Base-by-base conservation (phyloP, 1,140 invertebrate genomes). In the Nasonia longicornis region DNA sequence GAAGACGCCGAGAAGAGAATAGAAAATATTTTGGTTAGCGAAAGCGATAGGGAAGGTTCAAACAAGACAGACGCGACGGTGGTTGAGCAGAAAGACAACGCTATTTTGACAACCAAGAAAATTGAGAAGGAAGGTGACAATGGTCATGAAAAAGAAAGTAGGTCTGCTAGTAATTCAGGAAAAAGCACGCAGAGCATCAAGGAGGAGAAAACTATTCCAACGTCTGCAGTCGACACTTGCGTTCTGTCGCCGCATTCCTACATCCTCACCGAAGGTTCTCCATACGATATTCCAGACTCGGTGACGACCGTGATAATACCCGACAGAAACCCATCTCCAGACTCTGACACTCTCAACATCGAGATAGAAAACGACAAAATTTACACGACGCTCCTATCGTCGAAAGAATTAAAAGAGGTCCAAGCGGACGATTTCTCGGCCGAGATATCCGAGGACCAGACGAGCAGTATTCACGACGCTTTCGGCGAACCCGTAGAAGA, bases 261-360 rank as follows among this genome's bases (percentile, higher is more conserved):
- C n/a, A 81, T 91, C 12, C 85, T 91, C 16, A 88, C 88, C 0
- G 90, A 91, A 85, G 89, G 89, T 69, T 90, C 89, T 7, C 89
- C 90, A 0, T 87, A 86, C 70, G 89, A 90, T 11, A 91, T 91
- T 64, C 90, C 90, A 10, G 89, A 91, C 73, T 85, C 84, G 0
- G 87, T 91, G 0, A 90, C 88, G 6, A 91, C 89, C 0, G 89
- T 91, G 0, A 88, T 91, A 69, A 89, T 91, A 42, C 89, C 90
- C 0, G 87, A 89, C 1, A 86, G 84, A 48, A 64, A 66, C 14
- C 12, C 81, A 2, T 82, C 84, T 1, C 83, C 86, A 7, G 71
- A 83, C 10, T 84, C 83, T 1, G 83, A 86, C 10, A 80, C 20
- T 31, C 22, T 87, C 26, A 71, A 85, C 63, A 82, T 85, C 0